Conservation (phyloP, 2,888 invertebrate genomes). For the Caenorhabditis sulstoni region DNA sequence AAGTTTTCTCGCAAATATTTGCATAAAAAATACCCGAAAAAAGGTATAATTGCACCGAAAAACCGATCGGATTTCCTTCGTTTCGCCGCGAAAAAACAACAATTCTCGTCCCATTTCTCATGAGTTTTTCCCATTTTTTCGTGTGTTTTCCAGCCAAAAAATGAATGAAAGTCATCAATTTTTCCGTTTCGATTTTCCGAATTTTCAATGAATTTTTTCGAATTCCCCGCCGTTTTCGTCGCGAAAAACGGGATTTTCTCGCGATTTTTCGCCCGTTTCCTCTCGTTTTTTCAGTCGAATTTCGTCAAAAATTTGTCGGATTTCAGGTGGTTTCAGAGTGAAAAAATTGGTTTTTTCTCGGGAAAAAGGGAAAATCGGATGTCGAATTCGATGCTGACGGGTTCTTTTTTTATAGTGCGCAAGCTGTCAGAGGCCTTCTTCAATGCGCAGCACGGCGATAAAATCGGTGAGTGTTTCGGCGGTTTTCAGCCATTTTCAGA, state of each 20-base stretch:
- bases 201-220: slow-evolving; percentile 3
- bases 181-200: background rate
- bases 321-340: background rate
- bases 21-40: background rate
- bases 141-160: background rate
- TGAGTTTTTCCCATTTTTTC: slow-evolving; percentile 6
- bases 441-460: slow-evolving; percentile 77
- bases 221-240: background rate
- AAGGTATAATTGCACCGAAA: slow-evolving; percentile 14
- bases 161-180: slow-evolving; percentile 9
- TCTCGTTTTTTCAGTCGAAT: background rate
- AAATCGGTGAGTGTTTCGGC: slow-evolving; percentile 68
- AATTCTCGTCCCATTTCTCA: slow-evolving; percentile 5
- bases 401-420: slow-evolving; percentile 77
- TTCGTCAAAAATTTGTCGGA: background rate
- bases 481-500: background rate
- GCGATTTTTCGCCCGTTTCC: background rate
- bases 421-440: slow-evolving; percentile 79
- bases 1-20: too few species aligned
- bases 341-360: too few species aligned
- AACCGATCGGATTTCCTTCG: slow-evolving; percentile 39
- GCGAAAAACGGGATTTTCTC: background rate
- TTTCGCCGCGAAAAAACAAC: slow-evolving; percentile 10
- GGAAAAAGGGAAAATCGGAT: too few species aligned
- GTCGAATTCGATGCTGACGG: slow-evolving; percentile 57